Conservation (phyloP, 2,888 invertebrate genomes). For the Cenopis cana region DNA sequence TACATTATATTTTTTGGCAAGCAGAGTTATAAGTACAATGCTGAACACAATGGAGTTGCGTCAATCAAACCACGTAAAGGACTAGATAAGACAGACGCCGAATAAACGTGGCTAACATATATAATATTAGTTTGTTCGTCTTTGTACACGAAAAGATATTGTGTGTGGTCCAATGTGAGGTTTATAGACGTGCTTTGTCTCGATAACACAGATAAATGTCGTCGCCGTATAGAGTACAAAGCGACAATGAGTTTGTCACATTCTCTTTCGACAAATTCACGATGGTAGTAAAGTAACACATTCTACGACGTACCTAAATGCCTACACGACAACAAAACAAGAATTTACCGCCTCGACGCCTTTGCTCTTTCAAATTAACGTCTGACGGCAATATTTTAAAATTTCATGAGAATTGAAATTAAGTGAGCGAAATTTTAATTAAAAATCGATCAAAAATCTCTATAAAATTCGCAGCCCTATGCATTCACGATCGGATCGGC, state of each 20-base stretch:
- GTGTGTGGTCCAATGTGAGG: slow-evolving; percentile 83
- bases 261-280: slow-evolving; percentile 78
- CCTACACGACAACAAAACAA: slow-evolving; percentile 55
- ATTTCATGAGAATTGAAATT: slow-evolving; percentile 56
- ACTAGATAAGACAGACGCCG: slow-evolving; percentile 71
- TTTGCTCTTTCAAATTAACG: slow-evolving; percentile 27
- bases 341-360: slow-evolving; percentile 46
- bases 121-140: slow-evolving; percentile 76
- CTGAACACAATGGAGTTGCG: slow-evolving; percentile 59
- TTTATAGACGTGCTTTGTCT: slow-evolving; percentile 82
- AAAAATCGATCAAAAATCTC: slow-evolving; percentile 77
- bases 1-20: slow-evolving; percentile 61
- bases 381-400: slow-evolving; percentile 43
- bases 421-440: slow-evolving; percentile 69
- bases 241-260: slow-evolving; percentile 77
- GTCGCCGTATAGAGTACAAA: slow-evolving; percentile 78
- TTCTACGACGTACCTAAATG: slow-evolving; percentile 48
- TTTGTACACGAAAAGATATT: slow-evolving; percentile 77
- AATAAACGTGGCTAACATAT: slow-evolving; percentile 73
- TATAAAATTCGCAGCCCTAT: slow-evolving; percentile 83
- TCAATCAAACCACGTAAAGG: slow-evolving; percentile 69
- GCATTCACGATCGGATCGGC: slow-evolving; percentile 82
- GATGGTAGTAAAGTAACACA: slow-evolving; percentile 69
- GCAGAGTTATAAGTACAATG: slow-evolving; percentile 59
- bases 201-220: slow-evolving; percentile 84